Evolutionary conservation across 2,113 vertebrate genomes (phyloP).

Genomic region (Oryzias javanicus): DNA sequence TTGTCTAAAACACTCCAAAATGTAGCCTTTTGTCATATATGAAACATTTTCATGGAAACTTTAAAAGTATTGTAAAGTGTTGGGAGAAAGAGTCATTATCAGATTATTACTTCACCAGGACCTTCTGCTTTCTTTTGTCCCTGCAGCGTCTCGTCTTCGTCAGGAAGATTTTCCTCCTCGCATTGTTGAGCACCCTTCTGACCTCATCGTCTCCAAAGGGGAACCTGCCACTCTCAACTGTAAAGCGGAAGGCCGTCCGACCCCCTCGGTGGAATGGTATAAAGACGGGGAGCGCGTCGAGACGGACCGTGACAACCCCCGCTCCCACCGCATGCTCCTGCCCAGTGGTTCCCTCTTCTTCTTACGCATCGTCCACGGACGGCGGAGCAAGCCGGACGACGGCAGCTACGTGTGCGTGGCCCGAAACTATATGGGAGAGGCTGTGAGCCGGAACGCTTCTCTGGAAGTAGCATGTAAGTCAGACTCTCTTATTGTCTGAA

Average conservation of each 20-base stretch:
- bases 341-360: slow-evolving; percentile 96
- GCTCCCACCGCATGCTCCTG: slow-evolving; percentile 94
- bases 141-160: slow-evolving; percentile 90
- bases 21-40: not conserved
- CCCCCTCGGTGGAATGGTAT: slow-evolving; percentile 94
- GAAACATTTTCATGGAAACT: not conserved
- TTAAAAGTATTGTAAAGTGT: no score
- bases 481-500: slow-evolving; percentile 14
- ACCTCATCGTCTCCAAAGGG: slow-evolving; percentile 96
- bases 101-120: not conserved
- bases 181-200: slow-evolving; percentile 95
- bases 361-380: slow-evolving; percentile 91
- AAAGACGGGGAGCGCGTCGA: slow-evolving; percentile 94
- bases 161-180: slow-evolving; percentile 95
- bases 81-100: not conserved
- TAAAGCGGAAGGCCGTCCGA: slow-evolving; percentile 90
- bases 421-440: slow-evolving; percentile 93
- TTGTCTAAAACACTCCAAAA: no score
- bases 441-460: slow-evolving; percentile 91
- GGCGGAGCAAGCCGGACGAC: slow-evolving; percentile 91
- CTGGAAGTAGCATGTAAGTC: slow-evolving; percentile 95
- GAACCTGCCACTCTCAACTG: slow-evolving; percentile 96
- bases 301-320: slow-evolving; percentile 90
- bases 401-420: slow-evolving; percentile 93
- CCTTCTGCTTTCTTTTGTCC: not conserved